phyloP scores from a whole-genome alignment of 2,888 invertebrate species.

The Erpobdella octoculata region DNA sequence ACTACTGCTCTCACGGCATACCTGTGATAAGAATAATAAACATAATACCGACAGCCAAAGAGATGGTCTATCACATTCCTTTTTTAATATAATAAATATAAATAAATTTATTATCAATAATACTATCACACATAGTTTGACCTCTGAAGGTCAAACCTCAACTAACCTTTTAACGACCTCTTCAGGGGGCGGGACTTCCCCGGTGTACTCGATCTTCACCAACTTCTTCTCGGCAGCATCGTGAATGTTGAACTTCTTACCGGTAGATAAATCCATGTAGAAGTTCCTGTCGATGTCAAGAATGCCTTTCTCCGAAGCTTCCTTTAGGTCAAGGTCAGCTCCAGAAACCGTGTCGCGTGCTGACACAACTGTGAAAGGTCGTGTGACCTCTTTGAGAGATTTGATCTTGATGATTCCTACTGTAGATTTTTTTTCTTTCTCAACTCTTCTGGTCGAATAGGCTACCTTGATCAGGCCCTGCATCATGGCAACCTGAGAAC shows the following conservation, averaged over 20 bases:
- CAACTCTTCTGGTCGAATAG: conserved; percentile 10
- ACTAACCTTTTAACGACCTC: conserved; percentile 26
- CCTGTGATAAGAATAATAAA: conserved; percentile 38
- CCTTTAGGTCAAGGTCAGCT: conserved; percentile 47
- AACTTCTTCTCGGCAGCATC: conserved; percentile 74
- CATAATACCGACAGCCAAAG: not conserved
- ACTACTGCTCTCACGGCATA: conserved; percentile 49
- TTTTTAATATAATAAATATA: not conserved
- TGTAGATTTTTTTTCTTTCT: conserved; percentile 46
- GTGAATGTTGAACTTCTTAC: conserved; percentile 69
- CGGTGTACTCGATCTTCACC: conserved; percentile 52
- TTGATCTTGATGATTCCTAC: conserved; percentile 49
- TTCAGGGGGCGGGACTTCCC: conserved; percentile 20
- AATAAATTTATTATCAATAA: too few relatives aligned
- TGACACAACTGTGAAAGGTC: conserved; percentile 26
- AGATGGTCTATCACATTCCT: not conserved
- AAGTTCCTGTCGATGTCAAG: conserved; percentile 64
- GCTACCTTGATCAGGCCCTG: conserved; percentile 42
- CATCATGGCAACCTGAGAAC: conserved; percentile 42
- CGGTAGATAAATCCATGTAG: conserved; percentile 60
- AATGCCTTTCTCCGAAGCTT: conserved; percentile 82
- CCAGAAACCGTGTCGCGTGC: conserved; percentile 28
- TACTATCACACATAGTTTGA: not conserved
- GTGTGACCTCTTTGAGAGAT: conserved; percentile 40
- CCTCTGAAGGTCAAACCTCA: not conserved